Base-by-base conservation (phyloP, 2,113 vertebrate species). In the Diadophis punctatus region DNA sequence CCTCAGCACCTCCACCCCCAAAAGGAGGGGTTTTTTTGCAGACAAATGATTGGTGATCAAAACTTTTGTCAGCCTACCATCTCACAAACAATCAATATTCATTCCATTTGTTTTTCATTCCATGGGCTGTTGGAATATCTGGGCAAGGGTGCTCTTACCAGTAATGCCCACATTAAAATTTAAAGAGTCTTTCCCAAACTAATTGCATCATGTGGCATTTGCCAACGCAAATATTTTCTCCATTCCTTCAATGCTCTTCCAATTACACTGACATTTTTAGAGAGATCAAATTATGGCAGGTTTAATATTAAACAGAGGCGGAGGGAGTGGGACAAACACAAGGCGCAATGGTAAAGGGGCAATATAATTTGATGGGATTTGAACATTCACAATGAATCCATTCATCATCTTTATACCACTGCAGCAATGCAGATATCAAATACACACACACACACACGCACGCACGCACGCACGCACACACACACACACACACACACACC, bases 151-250 rank as follows among this genome's bases (percentile, higher is more conserved):
- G 53, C 46, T 12, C 85, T 94, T 89, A 10, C 48, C 48, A 0
- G 48, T 49, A 58, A 93, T 92, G 74, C 43, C 91, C 68, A 85
- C n/a, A 96, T 88, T 86, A 95, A 94, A 93, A 94, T 93, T 92
- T 94, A 96, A 94, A 94, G 93, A 95, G 63, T 91, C 93, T 90
- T 34, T 91, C 93, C 95, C 95, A 94, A 94, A 92, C 95, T 96
- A 93, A 96, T 95, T 93, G 96, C 90, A 95, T 96, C 93, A 93
- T 96, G 90, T 92, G 93, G 94, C 93, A 90, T 94, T 94, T 39
- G 10, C 91, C 90, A 91, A 86, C n/a, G 88, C 95, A 96, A 96
- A 97, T 95, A 97, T 95, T 95, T 96, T 92, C 94, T 95, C 95
- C 96, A 95, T 96, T 96, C 95, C 94, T 96, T 68, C 90, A 92